phyloP scores from a whole-genome alignment of 1,140 invertebrate species.

The Bombus polaris region DNA sequence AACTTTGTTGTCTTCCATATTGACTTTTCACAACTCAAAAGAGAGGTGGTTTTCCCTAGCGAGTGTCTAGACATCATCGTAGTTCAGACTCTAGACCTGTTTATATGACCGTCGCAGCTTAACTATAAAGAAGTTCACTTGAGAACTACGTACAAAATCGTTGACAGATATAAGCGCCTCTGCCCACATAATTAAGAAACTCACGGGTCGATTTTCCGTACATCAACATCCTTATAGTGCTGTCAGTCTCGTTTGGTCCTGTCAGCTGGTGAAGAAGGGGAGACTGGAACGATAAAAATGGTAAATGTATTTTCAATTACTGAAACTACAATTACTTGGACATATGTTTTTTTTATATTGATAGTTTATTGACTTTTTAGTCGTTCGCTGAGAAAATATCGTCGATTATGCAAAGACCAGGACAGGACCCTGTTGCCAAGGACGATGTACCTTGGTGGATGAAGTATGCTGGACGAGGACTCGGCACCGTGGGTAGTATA shows the following conservation, averaged over 20 bases:
- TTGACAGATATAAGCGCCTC: slow-evolving; percentile 46
- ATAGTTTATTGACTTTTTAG: slow-evolving; percentile 80
- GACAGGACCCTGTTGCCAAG: slow-evolving; percentile 88
- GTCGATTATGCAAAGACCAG: slow-evolving; percentile 89
- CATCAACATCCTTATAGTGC: slow-evolving; percentile 55
- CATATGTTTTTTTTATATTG: not conserved
- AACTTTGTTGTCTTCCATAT: too few species aligned
- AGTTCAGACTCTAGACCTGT: too few species aligned
- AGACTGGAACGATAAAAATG: slow-evolving; percentile 54
- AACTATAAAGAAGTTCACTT: slow-evolving; percentile 22
- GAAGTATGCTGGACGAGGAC: slow-evolving; percentile 91
- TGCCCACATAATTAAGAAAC: slow-evolving; percentile 28
- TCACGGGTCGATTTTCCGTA: slow-evolving; percentile 66
- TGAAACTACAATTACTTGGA: not conserved
- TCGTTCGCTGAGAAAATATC: slow-evolving; percentile 90
- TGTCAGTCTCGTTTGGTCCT: slow-evolving; percentile 62
- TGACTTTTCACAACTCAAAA: too few species aligned
- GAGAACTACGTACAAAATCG: slow-evolving; percentile 27
- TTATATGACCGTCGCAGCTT: too few species aligned
- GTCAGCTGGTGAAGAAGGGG: slow-evolving; percentile 67
- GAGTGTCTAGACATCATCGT: too few species aligned
- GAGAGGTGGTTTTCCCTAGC: too few species aligned
- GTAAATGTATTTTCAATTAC: slow-evolving; percentile 50
- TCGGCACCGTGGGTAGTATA: slow-evolving; percentile 93
- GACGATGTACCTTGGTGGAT: slow-evolving; percentile 94